Conservation (phyloP, 2,113 vertebrate species). For the Bujurquina vittata region DNA sequence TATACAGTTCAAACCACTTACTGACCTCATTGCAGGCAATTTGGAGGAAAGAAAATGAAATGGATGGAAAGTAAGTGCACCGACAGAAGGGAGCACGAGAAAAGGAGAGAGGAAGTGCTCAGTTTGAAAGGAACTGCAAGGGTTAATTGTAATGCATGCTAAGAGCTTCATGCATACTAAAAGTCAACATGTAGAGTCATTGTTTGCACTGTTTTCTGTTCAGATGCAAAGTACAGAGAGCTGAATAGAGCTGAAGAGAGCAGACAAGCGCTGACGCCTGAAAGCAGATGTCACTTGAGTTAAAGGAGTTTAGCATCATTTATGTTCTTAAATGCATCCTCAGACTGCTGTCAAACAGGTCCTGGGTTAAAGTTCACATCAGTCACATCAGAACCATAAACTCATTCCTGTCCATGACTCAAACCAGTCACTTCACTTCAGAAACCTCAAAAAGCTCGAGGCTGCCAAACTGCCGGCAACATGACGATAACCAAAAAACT, state of each 20-base stretch:
- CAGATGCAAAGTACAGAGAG: not conserved
- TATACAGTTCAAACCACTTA: conserved; percentile 21
- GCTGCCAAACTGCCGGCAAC: not conserved
- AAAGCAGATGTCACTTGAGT: not conserved
- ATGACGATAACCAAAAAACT: not conserved
- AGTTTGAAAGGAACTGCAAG: not conserved
- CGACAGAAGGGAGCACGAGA: not conserved
- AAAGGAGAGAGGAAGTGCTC: conserved; percentile 9
- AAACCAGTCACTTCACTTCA: not conserved
- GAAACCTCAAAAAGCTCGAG: not conserved
- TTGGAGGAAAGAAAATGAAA: conserved; percentile 2
- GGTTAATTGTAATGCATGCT: conserved; percentile 27
- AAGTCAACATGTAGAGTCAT: conserved; percentile 7
- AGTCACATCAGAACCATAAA: not conserved
- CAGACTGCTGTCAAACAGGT: not conserved
- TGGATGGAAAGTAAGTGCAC: not conserved
- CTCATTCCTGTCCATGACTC: not conserved
- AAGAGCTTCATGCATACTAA: conserved; percentile 32
- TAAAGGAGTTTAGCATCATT: not conserved
- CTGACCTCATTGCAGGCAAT: conserved; percentile 11
- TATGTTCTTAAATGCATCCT: not conserved
- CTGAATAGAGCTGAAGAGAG: not conserved
- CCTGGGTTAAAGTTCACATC: not conserved
- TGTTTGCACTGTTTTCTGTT: conserved; percentile 15
- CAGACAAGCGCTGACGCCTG: not conserved